Evolutionary conservation across 2,113 vertebrate species (phyloP).

Genomic region (Lota lota): DNA sequence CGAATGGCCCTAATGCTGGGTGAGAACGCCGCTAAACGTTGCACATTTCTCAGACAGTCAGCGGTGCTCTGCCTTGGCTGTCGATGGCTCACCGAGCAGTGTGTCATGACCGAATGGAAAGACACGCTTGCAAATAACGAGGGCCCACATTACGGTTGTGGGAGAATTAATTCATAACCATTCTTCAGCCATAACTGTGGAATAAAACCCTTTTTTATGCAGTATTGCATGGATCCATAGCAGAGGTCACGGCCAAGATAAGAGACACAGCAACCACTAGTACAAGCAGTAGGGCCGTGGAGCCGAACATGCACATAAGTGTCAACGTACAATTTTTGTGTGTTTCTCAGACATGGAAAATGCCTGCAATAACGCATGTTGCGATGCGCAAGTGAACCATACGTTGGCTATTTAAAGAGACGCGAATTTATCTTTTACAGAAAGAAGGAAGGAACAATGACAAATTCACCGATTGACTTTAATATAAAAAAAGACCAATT

Average conservation of each 20-base stretch:
- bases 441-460: background rate
- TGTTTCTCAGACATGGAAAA: conserved; percentile 31
- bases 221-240: background rate
- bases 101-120: background rate
- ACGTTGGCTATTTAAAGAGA: conserved; percentile 11
- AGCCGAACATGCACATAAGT: too few relatives aligned
- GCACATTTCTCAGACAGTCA: conserved; percentile 20
- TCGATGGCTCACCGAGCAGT: background rate
- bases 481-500: conserved; percentile 59
- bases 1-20: conserved; percentile 31
- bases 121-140: conserved; percentile 30
- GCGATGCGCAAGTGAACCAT: conserved; percentile 29
- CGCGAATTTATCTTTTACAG: conserved; percentile 3
- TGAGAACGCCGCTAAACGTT: background rate
- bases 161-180: conserved; percentile 23
- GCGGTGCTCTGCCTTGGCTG: background rate
- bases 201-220: background rate
- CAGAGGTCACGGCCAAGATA: background rate
- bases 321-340: too few relatives aligned
- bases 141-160: conserved; percentile 24
- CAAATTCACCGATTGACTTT: conserved; percentile 54
- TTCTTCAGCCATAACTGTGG: conserved; percentile 16
- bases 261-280: too few relatives aligned
- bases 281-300: too few relatives aligned
- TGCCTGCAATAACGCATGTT: conserved; percentile 25